Evolutionary conservation across 2,797 vertebrate species (phyloP), one percentile per base, ranked within the genome.

Genomic region (Enteromius treurensis): DNA sequence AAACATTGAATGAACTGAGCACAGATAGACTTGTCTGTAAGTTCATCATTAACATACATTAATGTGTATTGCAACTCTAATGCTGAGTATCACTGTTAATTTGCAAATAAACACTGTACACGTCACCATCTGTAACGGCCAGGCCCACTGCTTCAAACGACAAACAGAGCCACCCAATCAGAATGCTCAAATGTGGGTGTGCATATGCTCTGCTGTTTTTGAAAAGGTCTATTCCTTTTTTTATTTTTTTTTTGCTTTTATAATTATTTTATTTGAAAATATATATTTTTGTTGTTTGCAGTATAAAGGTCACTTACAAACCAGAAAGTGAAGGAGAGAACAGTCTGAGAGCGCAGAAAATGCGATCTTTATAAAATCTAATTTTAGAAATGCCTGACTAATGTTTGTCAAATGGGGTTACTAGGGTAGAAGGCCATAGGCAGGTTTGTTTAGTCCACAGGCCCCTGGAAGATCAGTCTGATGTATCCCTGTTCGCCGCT

Each of bases 391-490:
- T 26, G 73, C 45, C 47, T 58, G 47, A 55, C 58, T 67, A 34
- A 42, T 51, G 23, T 74, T 69, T 26, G 8, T 80, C 15, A 65
- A 64, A 55, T 4, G 15, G 11, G 14, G 11, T 60, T 62, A 47
- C n/a, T 45, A 62, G 77, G 29, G 40, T 23, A 68, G n/a, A 55
- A 58, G 79, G 40, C 55, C 32, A 65, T n/a, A 71, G 15, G 79
- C 49, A 65, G 14, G n/a, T 70, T 34, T 37, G 10, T 45, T 92
- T 96, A 99, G 94, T 99, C 98, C 37, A 99, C 95, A 79, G 97
- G 98, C 86, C 97, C 97, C 93, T 99, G 98, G 94, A 99, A 99
- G 94, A 99, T 99, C 90, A 99, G 98, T 96, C 97, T 97, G 92
- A 98, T 95, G 91, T 93, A 98, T 87, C 96, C 96, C 88, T 97